Percentiles rank a stretch among this genome's conserved stretches.
Evolutionary conservation across 2,113 vertebrate species (phyloP).

Genomic region (Entelurus aequoreus): DNA sequence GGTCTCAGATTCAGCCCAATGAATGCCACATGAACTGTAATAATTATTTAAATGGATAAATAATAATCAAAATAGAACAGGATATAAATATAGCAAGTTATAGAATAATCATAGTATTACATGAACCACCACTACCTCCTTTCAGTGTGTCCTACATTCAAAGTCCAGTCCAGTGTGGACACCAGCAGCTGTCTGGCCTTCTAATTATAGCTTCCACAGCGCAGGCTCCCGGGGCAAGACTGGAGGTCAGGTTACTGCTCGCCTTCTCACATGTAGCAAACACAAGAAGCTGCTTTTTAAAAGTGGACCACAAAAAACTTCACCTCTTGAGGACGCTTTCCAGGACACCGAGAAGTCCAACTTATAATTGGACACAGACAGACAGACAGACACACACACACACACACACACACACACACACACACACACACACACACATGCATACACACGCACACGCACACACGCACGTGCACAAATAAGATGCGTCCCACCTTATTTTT

Average conservation of each 20-base stretch:
- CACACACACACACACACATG: too few relatives aligned
- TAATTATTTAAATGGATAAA: too few relatives aligned
- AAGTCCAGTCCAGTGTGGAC: constrained; percentile 41
- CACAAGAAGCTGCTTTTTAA: constrained; percentile 16
- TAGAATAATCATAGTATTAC: not conserved
- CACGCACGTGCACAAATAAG: too few relatives aligned
- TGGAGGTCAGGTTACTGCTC: constrained; percentile 59
- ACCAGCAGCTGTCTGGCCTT: constrained; percentile 59
- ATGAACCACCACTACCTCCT: constrained; percentile 1
- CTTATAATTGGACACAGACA: not conserved
- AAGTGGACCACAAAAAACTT: constrained; percentile 25
- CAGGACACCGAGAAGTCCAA: not conserved
- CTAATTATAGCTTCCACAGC: constrained; percentile 61
- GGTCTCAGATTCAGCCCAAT: too few relatives aligned
- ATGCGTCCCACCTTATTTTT: too few relatives aligned
- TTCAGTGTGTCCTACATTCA: constrained; percentile 46
- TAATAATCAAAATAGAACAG: too few relatives aligned
- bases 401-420: too few relatives aligned
- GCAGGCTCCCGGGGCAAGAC: constrained; percentile 55
- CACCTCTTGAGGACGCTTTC: not conserved
- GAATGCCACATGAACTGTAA: too few relatives aligned
- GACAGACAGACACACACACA: too few relatives aligned
- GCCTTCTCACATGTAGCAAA: constrained; percentile 7
- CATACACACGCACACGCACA: too few relatives aligned
- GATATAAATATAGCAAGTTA: too few relatives aligned